phyloP scores from a whole-genome alignment of 2,113 vertebrate species.

The Butorides virescens region DNA sequence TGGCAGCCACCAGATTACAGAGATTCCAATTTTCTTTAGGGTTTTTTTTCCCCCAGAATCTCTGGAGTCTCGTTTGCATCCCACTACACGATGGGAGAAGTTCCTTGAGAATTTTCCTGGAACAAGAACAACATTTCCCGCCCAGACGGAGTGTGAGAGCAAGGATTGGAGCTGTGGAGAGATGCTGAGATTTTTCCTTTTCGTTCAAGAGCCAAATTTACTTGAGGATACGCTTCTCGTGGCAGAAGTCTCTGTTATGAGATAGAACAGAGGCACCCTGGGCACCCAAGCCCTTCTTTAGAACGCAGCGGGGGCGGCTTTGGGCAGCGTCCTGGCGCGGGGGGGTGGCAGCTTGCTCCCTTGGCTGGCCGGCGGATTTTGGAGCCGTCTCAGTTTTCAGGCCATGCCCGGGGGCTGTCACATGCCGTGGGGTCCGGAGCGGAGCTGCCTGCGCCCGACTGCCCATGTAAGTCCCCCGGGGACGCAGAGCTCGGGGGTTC shows the following conservation, averaged over 20 bases:
- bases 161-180: not conserved
- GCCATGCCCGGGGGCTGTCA: not conserved
- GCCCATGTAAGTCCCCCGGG: not conserved
- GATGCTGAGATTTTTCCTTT: not conserved
- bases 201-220: not conserved
- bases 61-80: not conserved
- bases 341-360: not conserved
- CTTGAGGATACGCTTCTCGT: not conserved
- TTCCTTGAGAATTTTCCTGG: not conserved
- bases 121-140: not conserved
- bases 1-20: not conserved
- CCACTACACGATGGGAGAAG: fast-evolving
- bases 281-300: not conserved
- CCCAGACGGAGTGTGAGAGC: not conserved
- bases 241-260: not conserved
- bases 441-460: not conserved
- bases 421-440: fast-evolving
- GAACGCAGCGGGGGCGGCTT: not conserved
- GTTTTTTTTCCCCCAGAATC: too few species aligned
- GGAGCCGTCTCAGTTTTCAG: not conserved
- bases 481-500: not conserved
- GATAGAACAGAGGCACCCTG: not conserved
- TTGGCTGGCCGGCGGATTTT: not conserved
- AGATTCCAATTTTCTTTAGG: not conserved
- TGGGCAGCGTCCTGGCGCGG: not conserved